Conservation (phyloP, 64 coral and sea anemone genomes). For the Cladopsammia gracilis region DNA sequence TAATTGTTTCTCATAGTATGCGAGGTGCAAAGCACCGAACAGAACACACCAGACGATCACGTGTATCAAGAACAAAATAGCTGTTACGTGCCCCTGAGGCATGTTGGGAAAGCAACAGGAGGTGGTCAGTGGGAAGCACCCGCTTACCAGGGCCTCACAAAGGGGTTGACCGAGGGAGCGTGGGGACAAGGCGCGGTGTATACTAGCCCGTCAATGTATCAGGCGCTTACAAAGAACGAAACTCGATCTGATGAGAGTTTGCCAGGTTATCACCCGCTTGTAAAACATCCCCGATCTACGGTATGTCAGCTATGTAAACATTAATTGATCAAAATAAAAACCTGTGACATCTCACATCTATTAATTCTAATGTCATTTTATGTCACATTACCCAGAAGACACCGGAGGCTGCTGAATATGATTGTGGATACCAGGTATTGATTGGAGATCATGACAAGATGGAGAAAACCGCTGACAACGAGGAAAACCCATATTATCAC, state of each 20-base stretch:
- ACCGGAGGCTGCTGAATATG: background rate
- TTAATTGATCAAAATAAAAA: no score
- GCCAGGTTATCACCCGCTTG: slow-evolving; percentile 12
- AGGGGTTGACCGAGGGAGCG: background rate
- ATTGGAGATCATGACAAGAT: slow-evolving; percentile 3
- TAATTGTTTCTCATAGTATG: background rate
- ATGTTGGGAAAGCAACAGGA: background rate
- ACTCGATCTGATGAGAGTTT: background rate
- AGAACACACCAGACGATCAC: background rate
- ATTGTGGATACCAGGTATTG: slow-evolving; percentile 4
- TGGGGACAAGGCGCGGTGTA: background rate
- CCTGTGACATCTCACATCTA: no score
- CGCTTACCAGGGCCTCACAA: slow-evolving; percentile 2
- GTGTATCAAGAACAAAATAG: background rate
- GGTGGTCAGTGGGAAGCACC: background rate
- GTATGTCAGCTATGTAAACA: background rate
- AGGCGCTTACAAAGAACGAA: background rate
- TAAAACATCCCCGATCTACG: background rate
- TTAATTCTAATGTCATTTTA: background rate
- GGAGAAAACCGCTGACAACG: background rate
- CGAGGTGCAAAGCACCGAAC: background rate
- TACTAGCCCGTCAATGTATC: slow-evolving; percentile 22
- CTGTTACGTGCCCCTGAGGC: background rate
- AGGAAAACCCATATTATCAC: slow-evolving; percentile 12
- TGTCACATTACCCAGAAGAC: background rate